Percentiles rank a stretch among this genome's conserved stretches.
Evolutionary conservation across 2,888 invertebrate species (phyloP).

Genomic region (Drosophila hamatofila): DNA sequence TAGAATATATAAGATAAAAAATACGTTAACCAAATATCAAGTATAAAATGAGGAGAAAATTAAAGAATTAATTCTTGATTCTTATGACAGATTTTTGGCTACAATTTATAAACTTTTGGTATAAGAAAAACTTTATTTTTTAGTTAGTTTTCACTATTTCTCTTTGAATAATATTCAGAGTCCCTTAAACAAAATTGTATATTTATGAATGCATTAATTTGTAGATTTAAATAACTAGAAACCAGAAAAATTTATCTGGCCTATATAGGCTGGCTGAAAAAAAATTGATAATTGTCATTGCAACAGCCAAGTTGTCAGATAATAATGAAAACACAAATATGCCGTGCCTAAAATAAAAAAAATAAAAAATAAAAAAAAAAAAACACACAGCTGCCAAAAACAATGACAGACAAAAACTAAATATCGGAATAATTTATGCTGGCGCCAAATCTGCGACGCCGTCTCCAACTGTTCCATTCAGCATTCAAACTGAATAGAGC

Average conservation of each 20-base stretch:
- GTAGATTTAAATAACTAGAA: background rate
- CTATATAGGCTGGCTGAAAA: background rate
- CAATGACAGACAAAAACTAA: constrained; percentile 45
- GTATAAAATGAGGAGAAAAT: no score
- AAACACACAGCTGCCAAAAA: constrained; percentile 17
- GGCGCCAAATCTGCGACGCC: constrained; percentile 56
- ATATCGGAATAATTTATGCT: constrained; percentile 58
- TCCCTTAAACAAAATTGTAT: background rate
- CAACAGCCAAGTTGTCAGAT: constrained; percentile 14
- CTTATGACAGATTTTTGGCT: no score
- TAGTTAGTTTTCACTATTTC: background rate
- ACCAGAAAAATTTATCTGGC: background rate
- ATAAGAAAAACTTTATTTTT: no score
- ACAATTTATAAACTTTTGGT: no score
- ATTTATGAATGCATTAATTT: background rate
- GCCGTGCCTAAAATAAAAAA: constrained; percentile 8
- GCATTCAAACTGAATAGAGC: constrained; percentile 2
- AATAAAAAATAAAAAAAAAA: background rate
- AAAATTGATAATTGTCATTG: constrained; percentile 9
- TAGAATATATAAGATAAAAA: no score
- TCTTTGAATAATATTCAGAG: background rate
- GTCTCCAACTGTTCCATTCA: constrained; percentile 27
- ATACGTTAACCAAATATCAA: background rate
- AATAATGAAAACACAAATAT: constrained; percentile 25
- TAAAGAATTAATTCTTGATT: no score